A percentile compares a stretch with the other conserved stretches of the same genome.
These are phyloP conservation scores for Nemurella pictetii DNA, from an alignment of 2,888 invertebrate species.

Conservation along the genomic window DNA sequence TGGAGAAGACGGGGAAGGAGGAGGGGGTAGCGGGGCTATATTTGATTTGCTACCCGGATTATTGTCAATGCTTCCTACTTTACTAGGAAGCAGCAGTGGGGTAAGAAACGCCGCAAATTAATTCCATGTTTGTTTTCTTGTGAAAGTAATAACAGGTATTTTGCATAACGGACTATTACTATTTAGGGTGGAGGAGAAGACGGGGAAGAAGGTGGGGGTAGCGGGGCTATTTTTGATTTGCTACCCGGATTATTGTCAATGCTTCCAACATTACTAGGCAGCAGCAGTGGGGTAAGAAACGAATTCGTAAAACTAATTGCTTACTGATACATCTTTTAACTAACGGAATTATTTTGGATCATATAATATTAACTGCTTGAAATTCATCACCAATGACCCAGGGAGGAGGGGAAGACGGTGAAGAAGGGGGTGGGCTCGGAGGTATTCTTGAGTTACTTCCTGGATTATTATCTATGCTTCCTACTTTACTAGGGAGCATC, in stretches of 20 bases:
- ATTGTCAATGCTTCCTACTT: conserved; percentile 18
- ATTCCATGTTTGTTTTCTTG: not conserved
- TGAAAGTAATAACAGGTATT: not conserved
- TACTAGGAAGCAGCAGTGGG: conserved; percentile 34
- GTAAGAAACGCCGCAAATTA: conserved; percentile 9
- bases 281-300: conserved; percentile 35
- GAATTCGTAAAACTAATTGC: too few species aligned
- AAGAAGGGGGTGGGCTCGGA: too few species aligned
- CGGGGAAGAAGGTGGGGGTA: conserved; percentile 2
- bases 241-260: not conserved
- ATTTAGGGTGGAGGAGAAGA: not conserved
- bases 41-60: not conserved
- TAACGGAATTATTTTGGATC: too few species aligned
- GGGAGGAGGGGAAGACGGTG: too few species aligned
- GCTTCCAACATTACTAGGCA: conserved; percentile 26
- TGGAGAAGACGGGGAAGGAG: not conserved
- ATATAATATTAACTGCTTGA: too few species aligned
- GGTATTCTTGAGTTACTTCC: not conserved
- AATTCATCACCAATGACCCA: too few species aligned
- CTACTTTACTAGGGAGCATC: conserved; percentile 51
- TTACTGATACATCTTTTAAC: too few species aligned
- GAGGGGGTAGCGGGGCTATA: not conserved
- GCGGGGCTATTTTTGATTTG: not conserved
- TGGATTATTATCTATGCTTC: conserved; percentile 51
- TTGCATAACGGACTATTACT: too few species aligned